Percentiles rank a stretch among this genome's conserved stretches.
phyloP scores from a whole-genome alignment of 2,888 invertebrate genomes.

The Calliopum simillimum region DNA sequence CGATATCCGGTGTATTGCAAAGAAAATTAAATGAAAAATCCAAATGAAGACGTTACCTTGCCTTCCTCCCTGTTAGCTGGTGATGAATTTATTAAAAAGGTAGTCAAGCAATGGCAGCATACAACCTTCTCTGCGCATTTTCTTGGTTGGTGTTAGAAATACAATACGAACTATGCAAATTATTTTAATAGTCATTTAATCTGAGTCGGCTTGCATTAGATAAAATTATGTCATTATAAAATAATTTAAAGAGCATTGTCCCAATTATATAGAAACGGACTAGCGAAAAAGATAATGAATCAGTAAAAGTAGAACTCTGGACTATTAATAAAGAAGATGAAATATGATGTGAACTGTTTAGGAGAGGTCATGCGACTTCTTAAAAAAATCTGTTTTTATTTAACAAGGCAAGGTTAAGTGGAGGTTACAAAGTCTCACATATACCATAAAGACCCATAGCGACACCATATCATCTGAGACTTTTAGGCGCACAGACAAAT shows the following conservation, averaged over 20 bases:
- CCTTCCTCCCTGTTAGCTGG: neutral
- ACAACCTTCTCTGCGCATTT: neutral
- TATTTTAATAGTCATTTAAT: conserved; percentile 49
- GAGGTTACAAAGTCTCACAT: too few relatives aligned
- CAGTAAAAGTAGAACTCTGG: neutral
- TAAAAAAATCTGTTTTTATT: too few relatives aligned
- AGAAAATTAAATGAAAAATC: neutral
- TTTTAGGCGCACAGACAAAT: too few relatives aligned
- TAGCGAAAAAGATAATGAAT: neutral
- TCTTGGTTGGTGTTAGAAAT: neutral
- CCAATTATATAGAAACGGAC: conserved; percentile 38
- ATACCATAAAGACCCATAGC: too few relatives aligned
- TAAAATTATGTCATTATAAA: conserved; percentile 37
- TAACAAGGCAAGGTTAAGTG: too few relatives aligned
- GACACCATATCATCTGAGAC: too few relatives aligned
- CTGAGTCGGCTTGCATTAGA: neutral
- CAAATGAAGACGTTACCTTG: neutral
- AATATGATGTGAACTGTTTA: too few relatives aligned
- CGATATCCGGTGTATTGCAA: neutral
- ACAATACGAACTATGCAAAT: conserved; percentile 51
- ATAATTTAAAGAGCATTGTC: conserved; percentile 52
- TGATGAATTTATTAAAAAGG: too few relatives aligned
- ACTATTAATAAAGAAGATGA: too few relatives aligned
- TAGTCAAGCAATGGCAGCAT: neutral
- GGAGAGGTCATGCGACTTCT: too few relatives aligned